A percentile compares a stretch with the other conserved stretches of the same genome.
phyloP scores from a whole-genome alignment of 2,888 invertebrate genomes.

The Drosophila robusta region DNA sequence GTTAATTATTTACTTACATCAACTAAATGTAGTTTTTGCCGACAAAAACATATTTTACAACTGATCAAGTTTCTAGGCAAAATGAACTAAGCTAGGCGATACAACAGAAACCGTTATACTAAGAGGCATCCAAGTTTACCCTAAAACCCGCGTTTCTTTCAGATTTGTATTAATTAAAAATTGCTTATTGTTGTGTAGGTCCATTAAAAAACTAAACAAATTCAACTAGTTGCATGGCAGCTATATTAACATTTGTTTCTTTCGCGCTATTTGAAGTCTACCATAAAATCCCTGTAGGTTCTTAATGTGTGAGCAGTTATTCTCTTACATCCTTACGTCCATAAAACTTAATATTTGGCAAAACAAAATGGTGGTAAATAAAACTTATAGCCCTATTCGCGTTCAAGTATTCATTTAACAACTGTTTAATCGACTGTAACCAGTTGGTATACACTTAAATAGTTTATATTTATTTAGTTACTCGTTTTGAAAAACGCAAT shows the following conservation, averaged over 20 bases:
- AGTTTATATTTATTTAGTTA: constrained; percentile 13
- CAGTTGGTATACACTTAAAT: constrained; percentile 13
- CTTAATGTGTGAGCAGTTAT: constrained; percentile 55
- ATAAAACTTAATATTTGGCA: constrained; percentile 22
- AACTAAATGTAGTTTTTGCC: constrained; percentile 30
- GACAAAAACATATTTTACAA: constrained; percentile 35
- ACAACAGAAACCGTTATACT: constrained; percentile 77
- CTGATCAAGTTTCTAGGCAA: constrained; percentile 43
- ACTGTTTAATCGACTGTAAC: constrained; percentile 20
- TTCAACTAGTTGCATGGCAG: constrained; percentile 62
- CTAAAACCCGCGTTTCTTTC: constrained; percentile 64
- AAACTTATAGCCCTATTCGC: constrained; percentile 38
- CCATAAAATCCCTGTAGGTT: constrained; percentile 84
- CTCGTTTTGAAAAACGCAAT: constrained; percentile 6
- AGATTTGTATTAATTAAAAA: constrained; percentile 53
- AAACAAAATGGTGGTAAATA: constrained; percentile 10
- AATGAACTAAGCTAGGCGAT: constrained; percentile 64
- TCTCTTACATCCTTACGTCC: constrained; percentile 18
- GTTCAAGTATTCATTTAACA: constrained; percentile 23
- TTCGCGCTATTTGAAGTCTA: constrained; percentile 70
- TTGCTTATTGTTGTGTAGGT: constrained; percentile 64
- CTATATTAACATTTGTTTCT: constrained; percentile 50
- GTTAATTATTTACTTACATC: constrained; percentile 45
- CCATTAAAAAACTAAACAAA: constrained; percentile 62
- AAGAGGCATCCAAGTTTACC: constrained; percentile 70